Evolutionary conservation across 2,797 vertebrate species (phyloP), one percentile per base, ranked within the genome.

Genomic region (Choloepus didactylus): DNA sequence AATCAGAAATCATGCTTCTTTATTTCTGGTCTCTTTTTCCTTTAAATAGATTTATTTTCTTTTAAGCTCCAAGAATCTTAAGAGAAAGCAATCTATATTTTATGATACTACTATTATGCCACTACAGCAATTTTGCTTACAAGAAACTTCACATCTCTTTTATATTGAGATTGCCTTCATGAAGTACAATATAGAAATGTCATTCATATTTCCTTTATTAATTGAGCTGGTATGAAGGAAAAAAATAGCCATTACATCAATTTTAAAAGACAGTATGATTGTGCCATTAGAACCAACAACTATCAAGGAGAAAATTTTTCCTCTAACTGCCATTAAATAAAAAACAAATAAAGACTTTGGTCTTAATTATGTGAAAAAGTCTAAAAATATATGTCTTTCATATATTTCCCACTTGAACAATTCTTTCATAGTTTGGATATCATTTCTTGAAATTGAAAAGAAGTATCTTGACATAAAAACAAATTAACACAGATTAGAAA

Each of bases 321-420:
- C 27, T 73, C 14, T 29, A 56, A 80, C 35, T 67, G 31, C 25
- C 18, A 81, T n/a, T 95, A 91, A 94, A 46, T 54, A 9, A 54
- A 77, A 84, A 75, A 35, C 35, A 93, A 70, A 87, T 62, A 46
- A 91, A 81, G 4, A 54, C 66, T 81, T 76, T 89, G 2, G 11
- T 82, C 35, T 92, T 84, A 94, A 59, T 86, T 79, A 56, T 67
- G 14, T 91, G 15, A 86, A 95, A 93, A 92, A 91, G 25, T 73
- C 29, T 92, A 14, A 72, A 90, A 64, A 82, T 51, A 59, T 5
- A 67, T 41, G 3, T 27, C 9, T 91, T 1, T 93, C 49, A 73
- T 56, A 46, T 49, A 11, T 75, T 85, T 86, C 21, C 29, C 60
- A 77, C 5, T 18, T 81, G 27, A 89, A 29, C n/a, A 93, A 66